These are phyloP conservation scores for Chrosomus eos DNA, from an alignment of 2,797 vertebrate species.

Conservation along the genomic window DNA sequence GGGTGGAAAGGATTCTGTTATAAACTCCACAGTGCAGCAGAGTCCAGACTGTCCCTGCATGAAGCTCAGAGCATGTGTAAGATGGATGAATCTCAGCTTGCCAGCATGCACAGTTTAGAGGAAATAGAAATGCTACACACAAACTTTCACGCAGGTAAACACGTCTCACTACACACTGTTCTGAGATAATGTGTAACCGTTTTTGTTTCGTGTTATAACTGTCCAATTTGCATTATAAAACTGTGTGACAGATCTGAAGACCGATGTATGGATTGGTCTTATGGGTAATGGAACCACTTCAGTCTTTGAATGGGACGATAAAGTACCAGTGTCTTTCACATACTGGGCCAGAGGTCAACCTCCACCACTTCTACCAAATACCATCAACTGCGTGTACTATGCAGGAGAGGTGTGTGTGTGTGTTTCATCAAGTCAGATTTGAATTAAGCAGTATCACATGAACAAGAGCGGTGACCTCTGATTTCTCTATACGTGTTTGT, in stretches of 20 bases:
- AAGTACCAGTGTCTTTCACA: conserved; percentile 81
- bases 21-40: conserved; percentile 69
- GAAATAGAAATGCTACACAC: conserved; percentile 84
- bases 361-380: conserved; percentile 66
- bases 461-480: background rate
- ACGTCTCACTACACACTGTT: background rate
- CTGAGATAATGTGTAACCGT: background rate
- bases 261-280: conserved; percentile 87
- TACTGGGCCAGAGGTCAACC: conserved; percentile 89
- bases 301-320: conserved; percentile 86
- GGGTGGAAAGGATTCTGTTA: conserved; percentile 89
- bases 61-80: conserved; percentile 74
- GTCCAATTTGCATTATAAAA: background rate
- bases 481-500: background rate
- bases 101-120: conserved; percentile 88
- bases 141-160: conserved; percentile 41
- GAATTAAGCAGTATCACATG: background rate
- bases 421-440: background rate
- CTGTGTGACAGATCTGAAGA: conserved; percentile 66
- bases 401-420: conserved; percentile 76
- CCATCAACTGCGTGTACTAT: conserved; percentile 86
- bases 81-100: conserved; percentile 71
- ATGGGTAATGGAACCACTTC: conserved; percentile 70
- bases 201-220: background rate
- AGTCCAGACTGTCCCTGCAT: conserved; percentile 64